Base-by-base conservation (phyloP, 92 coral and sea anemone species). In the Phymanthus crucifer region DNA sequence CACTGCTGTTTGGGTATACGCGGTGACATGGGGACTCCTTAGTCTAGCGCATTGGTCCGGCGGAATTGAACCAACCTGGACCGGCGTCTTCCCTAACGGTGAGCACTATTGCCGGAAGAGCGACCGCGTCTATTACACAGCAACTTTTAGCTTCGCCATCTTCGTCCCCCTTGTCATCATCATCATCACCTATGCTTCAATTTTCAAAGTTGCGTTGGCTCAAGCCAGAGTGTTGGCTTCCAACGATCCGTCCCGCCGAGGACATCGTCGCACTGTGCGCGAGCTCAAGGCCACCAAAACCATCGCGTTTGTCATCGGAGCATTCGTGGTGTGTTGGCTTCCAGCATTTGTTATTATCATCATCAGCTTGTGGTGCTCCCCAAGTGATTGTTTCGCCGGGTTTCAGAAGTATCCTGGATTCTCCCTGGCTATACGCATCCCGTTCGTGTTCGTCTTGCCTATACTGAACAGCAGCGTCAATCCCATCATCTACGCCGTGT, bases 221-320 rank as follows among this genome's bases (percentile, higher is more conserved):
- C 99, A 96, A 36, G 94, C 98, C 38, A 92, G 90, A 66, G 89
- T 94, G 7, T 80, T 95, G 4, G 94, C 95, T 0, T 84, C 90
- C 11, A 90, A 87, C 4, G 97, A 93, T 24, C 94, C 92, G 34
- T 87, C 43, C 80, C 85, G 87, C 73, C 79, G 91, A 10, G 82
- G 88, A 27, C 86, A 87, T 58, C 87, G 73, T 68, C 89, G 84
- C 24, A 93, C 88, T 13, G 85, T 85, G 58, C 97, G 99, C 32
- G 99, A 96, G 77, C 92, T 96, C 64, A 96, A 96, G 78, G 99
- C 98, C 17, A 96, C 99, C 40, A 96, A 96, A 56, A 91, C 94
- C n/a, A 87, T 96, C 21, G 98, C 99, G 31, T 54, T 96, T 40
- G 99, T 96, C 17, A 89, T 96, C 13, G 92, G 99, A 23, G 96